Evolutionary conservation across 2,113 vertebrate species (phyloP).

Genomic region (Ibidorhyncha struthersii): DNA sequence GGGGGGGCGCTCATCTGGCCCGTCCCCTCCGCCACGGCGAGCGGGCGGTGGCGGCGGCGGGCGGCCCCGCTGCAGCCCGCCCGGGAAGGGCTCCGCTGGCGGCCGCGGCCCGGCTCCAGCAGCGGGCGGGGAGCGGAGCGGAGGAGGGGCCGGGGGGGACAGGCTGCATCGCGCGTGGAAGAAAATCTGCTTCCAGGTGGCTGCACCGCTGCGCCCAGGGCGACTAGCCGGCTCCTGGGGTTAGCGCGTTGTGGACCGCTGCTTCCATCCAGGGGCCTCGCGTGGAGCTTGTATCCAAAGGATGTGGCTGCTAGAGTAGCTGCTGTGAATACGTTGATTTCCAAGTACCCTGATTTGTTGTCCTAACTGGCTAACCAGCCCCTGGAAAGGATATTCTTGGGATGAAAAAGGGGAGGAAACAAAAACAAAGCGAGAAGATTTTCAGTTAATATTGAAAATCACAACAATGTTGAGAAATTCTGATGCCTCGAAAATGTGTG

Average conservation of each 20-base stretch:
- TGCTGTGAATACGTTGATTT: neutral
- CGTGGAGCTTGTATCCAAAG: neutral
- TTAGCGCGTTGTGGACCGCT: neutral
- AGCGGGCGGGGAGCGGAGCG: neutral
- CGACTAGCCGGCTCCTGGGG: neutral
- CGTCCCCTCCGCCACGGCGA: neutral
- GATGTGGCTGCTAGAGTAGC: neutral
- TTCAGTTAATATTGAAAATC: neutral
- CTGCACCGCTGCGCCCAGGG: neutral
- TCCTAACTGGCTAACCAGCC: neutral
- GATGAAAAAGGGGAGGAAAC: neutral
- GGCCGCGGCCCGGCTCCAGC: neutral
- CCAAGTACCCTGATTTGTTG: neutral
- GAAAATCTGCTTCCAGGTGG: slow-evolving; percentile 15
- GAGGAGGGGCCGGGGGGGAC: neutral
- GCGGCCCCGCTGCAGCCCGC: neutral
- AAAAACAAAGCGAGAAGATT: neutral
- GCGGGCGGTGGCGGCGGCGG: neutral
- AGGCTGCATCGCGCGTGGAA: neutral
- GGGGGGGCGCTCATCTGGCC: too few relatives aligned
- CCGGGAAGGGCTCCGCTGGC: neutral
- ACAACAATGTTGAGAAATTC: neutral
- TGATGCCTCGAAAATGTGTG: neutral
- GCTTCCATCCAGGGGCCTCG: neutral
- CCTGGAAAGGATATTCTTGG: neutral